Evolutionary conservation across 1,140 invertebrate species (phyloP).

Genomic region (Tribolium castaneum): DNA sequence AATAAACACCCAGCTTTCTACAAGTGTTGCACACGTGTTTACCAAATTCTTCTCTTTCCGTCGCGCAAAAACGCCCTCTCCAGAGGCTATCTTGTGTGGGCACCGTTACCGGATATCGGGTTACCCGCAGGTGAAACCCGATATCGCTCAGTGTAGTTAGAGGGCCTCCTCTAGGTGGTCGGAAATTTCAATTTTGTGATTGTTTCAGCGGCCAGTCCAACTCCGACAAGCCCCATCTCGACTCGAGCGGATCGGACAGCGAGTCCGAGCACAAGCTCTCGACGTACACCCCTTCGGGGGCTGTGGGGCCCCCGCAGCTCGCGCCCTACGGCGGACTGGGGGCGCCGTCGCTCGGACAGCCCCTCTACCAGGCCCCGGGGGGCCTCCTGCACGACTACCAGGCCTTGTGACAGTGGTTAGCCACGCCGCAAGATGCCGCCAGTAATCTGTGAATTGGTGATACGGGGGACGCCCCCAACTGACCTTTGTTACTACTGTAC

Average conservation of each 20-base stretch:
- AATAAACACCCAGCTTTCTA: constrained; percentile 59
- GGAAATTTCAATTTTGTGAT: not conserved
- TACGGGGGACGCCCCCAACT: not conserved
- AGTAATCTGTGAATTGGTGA: constrained; percentile 22
- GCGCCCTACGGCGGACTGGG: constrained; percentile 56
- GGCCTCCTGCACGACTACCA: constrained; percentile 63
- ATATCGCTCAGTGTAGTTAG: constrained; percentile 42
- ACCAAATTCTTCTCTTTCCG: constrained; percentile 50
- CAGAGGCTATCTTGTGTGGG: constrained; percentile 42
- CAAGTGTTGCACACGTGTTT: constrained; percentile 60
- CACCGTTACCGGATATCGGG: constrained; percentile 52
- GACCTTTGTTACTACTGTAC: constrained; percentile 16
- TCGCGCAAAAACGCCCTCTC: constrained; percentile 9
- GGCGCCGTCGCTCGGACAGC: constrained; percentile 57
- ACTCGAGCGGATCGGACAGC: constrained; percentile 63
- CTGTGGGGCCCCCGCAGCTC: constrained; percentile 54
- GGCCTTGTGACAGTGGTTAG: constrained; percentile 64
- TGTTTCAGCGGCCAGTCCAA: constrained; percentile 57
- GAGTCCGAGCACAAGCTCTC: constrained; percentile 59
- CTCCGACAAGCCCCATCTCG: constrained; percentile 61
- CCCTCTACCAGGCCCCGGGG: constrained; percentile 59
- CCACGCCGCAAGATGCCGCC: constrained; percentile 10
- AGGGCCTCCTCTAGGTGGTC: constrained; percentile 23
- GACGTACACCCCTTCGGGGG: constrained; percentile 48
- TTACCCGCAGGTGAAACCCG: constrained; percentile 57